These are phyloP conservation scores for Andinoacara biseriatus DNA, from an alignment of 2,113 vertebrate species.

Conservation along the genomic window DNA sequence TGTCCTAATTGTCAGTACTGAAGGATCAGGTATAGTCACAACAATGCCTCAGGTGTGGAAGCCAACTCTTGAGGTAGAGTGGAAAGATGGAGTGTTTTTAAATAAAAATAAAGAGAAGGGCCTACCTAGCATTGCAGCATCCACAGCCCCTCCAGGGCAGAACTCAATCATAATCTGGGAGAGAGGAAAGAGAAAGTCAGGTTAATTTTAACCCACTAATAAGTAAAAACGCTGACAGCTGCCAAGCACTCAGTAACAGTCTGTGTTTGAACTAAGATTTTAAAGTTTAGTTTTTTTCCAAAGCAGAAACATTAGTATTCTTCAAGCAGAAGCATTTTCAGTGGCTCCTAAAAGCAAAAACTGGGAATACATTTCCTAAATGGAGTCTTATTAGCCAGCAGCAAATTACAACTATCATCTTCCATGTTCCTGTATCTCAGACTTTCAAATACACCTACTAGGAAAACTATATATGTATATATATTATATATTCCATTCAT, in stretches of 20 bases:
- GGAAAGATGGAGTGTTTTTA: neutral
- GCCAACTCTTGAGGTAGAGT: neutral
- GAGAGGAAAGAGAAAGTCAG: neutral
- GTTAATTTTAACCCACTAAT: constrained; percentile 3
- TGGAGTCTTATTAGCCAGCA: constrained; percentile 29
- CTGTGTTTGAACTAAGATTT: neutral
- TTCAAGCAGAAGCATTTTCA: neutral
- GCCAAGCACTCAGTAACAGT: neutral
- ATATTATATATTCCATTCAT: neutral
- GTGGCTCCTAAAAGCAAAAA: neutral
- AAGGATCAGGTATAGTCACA: neutral
- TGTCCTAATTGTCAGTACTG: neutral
- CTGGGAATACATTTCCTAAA: constrained; percentile 26
- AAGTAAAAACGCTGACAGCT: neutral
- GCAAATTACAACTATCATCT: constrained; percentile 37
- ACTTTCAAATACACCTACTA: neutral
- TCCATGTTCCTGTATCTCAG: constrained; percentile 36
- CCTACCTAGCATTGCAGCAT: constrained; percentile 90
- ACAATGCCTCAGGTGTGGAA: neutral
- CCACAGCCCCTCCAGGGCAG: constrained; percentile 91
- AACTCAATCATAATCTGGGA: constrained; percentile 98
- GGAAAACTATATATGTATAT: no score
- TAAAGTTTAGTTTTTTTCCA: neutral
- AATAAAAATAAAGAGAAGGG: neutral
- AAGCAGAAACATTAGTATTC: neutral